Evolutionary conservation across 2,888 invertebrate genomes (phyloP), one percentile per base, ranked within the genome.

Genomic region (Panzeria rudis): DNA sequence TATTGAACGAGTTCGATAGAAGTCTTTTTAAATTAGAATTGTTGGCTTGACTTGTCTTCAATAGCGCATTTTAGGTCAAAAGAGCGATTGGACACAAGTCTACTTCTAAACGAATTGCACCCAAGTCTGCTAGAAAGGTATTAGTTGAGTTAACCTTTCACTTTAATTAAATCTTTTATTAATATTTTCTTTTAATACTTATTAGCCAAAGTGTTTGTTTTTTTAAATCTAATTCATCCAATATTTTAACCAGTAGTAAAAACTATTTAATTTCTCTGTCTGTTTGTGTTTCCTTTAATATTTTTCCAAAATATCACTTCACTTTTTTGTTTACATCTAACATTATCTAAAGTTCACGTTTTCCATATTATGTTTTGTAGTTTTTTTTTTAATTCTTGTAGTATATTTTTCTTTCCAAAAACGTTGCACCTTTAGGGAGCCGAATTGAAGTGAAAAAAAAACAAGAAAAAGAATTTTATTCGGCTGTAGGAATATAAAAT

Each of bases 281-380:
- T 4, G 23, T 23, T 56, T 56, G 41, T 75, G 4, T 50, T n/a
- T 20, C 38, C 44, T 61, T 71, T 41, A 52, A 52, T 52, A 52
- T 71, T 62, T 79, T 32, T 2, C 61, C 61, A 61, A 61, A 78
- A 78, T 52, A 71, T 69, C 69, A 78, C 13, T 61, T 78, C n/a
- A 50, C 41, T 41, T 41, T 59, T 29, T 47, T n/a, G 5, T 32
- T 8, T 1, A 6, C 17, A 29, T 52, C n/a, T 17, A 68, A 68
- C n/a, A 66, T 68, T 54, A 68, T 56, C 32, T 32, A 56, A 77
- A 68, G 41, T 71, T 41, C 79, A 79, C 79, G 79, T 72, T 79
- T 72, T 79, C 44, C 62, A 71, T 72, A 79, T 79, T 79, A 79
- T 54, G 71, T 62, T 72, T 79, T 5, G 52, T 17, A 59, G 9